These are phyloP conservation scores for Oscheius sp. DNA, from an alignment of 2,888 invertebrate species.

Conservation along the genomic window DNA sequence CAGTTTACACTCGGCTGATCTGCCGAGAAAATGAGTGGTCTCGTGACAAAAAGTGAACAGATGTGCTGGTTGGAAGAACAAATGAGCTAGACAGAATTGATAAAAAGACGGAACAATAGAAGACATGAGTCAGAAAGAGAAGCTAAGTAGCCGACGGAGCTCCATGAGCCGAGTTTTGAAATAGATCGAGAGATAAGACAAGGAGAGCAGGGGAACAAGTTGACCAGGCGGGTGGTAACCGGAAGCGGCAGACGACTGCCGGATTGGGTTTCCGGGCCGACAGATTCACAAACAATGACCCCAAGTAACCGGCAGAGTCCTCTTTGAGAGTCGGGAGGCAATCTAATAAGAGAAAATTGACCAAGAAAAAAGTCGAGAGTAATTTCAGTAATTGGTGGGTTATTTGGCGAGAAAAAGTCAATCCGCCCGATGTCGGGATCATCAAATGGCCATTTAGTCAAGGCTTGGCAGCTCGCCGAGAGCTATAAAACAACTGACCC, in stretches of 20 bases:
- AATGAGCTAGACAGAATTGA: not conserved
- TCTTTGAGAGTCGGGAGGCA: not conserved
- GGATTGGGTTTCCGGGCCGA: conserved; percentile 30
- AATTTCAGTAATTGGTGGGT: not conserved
- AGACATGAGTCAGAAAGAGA: too few relatives aligned
- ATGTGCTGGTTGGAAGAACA: not conserved
- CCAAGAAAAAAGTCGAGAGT: not conserved
- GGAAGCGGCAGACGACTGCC: conserved; percentile 21
- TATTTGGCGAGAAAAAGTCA: conserved; percentile 3
- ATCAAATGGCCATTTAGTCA: conserved; percentile 18
- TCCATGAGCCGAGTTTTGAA: too few relatives aligned
- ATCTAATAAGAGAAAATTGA: not conserved
- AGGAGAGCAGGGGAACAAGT: not conserved
- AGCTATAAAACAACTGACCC: conserved; percentile 37
- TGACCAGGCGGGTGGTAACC: not conserved
- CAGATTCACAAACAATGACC: conserved; percentile 28
- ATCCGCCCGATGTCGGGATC: conserved; percentile 18
- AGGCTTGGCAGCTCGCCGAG: conserved; percentile 31
- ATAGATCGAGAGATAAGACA: not conserved
- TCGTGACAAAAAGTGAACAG: not conserved
- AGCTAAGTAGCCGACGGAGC: too few relatives aligned
- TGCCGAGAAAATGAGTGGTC: not conserved
- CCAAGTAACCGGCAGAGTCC: not conserved
- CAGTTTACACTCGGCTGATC: not conserved
- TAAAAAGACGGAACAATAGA: not conserved